Evolutionary conservation across 2,797 vertebrate genomes (phyloP).

Genomic region (Syndactyla subalaris): DNA sequence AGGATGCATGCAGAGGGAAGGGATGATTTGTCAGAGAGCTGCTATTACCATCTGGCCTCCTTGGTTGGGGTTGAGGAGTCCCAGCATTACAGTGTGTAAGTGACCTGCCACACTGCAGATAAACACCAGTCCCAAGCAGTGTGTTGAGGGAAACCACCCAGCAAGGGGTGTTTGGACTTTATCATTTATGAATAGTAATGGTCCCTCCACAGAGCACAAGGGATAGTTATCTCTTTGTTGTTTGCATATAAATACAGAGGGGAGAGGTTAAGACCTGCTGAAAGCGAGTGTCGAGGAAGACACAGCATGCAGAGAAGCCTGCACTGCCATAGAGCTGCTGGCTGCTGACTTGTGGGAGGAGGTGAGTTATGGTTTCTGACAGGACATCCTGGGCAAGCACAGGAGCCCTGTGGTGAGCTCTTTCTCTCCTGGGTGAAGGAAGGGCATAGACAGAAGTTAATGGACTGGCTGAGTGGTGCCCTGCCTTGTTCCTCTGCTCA

Average conservation of each 20-base stretch:
- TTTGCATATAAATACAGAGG: conserved; percentile 35
- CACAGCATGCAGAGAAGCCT: background rate
- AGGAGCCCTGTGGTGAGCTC: background rate
- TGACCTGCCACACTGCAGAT: conserved; percentile 35
- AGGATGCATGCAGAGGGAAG: background rate
- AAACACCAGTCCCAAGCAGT: conserved; percentile 13
- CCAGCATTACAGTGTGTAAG: background rate
- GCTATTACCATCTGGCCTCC: background rate
- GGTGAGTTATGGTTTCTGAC: background rate
- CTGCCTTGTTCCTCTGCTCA: background rate
- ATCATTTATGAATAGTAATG: conserved; percentile 56
- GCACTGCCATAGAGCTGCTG: background rate
- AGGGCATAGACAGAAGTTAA: background rate
- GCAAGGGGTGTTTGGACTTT: conserved; percentile 25
- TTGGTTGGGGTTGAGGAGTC: conserved; percentile 13
- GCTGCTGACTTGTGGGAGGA: background rate
- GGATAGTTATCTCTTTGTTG: conserved; percentile 19
- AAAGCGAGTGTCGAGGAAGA: background rate
- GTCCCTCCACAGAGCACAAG: background rate
- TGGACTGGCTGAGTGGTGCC: background rate
- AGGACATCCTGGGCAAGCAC: background rate
- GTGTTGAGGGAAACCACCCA: conserved; percentile 20
- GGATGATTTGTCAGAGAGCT: conserved; percentile 12
- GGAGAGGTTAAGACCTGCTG: conserved; percentile 14
- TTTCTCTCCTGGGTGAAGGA: background rate